Percentiles rank a stretch among this genome's conserved stretches.
Conservation (phyloP, 2,113 vertebrate species). For the Manacus vitellinus region DNA sequence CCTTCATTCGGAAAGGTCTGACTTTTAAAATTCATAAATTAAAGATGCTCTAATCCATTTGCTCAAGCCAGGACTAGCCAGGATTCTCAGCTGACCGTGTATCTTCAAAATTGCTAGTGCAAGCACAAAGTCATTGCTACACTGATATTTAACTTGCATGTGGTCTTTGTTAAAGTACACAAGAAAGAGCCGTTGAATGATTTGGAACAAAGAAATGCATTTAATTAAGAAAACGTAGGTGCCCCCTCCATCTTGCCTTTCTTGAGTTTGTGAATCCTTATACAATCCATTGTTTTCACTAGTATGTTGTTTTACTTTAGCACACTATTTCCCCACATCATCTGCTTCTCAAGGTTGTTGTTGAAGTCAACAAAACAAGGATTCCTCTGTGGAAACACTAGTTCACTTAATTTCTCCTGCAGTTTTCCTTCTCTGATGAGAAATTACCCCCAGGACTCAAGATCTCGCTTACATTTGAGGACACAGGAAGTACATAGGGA, state of each 20-base stretch:
- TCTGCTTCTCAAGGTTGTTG: not conserved
- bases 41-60: not conserved
- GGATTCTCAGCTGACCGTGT: not conserved
- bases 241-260: not conserved
- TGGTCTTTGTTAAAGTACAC: not conserved
- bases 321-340: not conserved
- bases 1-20: not conserved
- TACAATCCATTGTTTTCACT: not conserved
- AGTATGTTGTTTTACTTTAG: not conserved
- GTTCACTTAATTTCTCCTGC: not conserved
- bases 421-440: not conserved
- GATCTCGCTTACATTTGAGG: not conserved
- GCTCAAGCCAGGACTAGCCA: not conserved
- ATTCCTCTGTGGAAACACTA: not conserved
- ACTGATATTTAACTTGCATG: not conserved
- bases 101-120: not conserved
- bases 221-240: not conserved
- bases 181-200: not conserved
- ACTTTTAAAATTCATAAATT: conserved; percentile 7
- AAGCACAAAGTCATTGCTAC: not conserved
- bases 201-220: not conserved
- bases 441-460: not conserved
- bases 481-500: not conserved
- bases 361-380: not conserved
- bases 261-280: not conserved